phyloP scores from a whole-genome alignment of 2,113 vertebrate genomes.

The Proterorhinus semilunaris region DNA sequence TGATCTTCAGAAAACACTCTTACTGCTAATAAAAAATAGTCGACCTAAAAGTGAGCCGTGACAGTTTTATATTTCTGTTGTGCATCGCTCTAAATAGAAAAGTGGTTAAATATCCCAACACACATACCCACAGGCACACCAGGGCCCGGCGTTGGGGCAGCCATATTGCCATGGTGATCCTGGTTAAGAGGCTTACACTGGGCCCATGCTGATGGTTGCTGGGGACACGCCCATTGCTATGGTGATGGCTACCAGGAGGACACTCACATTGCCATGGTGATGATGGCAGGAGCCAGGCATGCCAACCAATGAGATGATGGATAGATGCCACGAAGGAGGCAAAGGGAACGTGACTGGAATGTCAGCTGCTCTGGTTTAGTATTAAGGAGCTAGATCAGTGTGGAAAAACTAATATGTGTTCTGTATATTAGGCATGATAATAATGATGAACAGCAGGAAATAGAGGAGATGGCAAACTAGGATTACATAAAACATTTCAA shows the following conservation, averaged over 20 bases:
- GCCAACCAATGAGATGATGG: slow-evolving; percentile 75
- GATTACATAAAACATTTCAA: no score
- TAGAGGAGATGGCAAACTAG: background rate
- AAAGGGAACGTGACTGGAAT: slow-evolving; percentile 65
- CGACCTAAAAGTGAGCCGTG: background rate
- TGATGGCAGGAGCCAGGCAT: slow-evolving; percentile 69
- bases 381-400: slow-evolving; percentile 49
- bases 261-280: slow-evolving; percentile 77
- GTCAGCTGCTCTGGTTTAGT: slow-evolving; percentile 36
- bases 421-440: background rate
- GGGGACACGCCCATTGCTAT: slow-evolving; percentile 78
- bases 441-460: background rate
- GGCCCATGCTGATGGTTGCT: slow-evolving; percentile 73
- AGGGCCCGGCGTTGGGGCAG: slow-evolving; percentile 41
- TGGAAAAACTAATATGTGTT: slow-evolving; percentile 3
- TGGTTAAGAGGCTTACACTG: slow-evolving; percentile 76
- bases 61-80: background rate
- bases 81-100: background rate
- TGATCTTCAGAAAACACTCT: no score
- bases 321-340: slow-evolving; percentile 73
- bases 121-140: slow-evolving; percentile 37
- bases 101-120: background rate
- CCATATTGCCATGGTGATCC: slow-evolving; percentile 72
- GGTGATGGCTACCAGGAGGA: slow-evolving; percentile 74
- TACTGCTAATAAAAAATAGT: background rate